phyloP scores from a whole-genome alignment of 2,888 invertebrate genomes.

The Lasioglossum oenotherae region DNA sequence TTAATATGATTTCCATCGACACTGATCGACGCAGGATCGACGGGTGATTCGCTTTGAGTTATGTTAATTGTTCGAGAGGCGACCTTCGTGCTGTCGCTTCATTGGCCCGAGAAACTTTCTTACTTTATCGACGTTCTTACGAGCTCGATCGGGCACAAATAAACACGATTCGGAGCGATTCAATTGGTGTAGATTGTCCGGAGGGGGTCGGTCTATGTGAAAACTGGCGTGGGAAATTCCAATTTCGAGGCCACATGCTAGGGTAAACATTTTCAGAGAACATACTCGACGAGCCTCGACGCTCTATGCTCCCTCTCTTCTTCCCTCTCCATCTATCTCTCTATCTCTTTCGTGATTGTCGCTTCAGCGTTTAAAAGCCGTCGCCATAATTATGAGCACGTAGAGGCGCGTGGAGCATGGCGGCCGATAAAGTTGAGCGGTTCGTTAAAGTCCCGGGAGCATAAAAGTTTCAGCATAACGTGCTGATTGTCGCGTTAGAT shows the following conservation, averaged over 20 bases:
- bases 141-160: neutral
- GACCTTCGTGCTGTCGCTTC: slow-evolving; percentile 17
- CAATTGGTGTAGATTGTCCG: neutral
- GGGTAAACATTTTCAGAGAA: neutral
- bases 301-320: neutral
- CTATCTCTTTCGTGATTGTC: neutral
- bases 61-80: slow-evolving; percentile 44
- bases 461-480: slow-evolving; percentile 41
- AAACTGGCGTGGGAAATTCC: neutral
- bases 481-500: slow-evolving; percentile 49
- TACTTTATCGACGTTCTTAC: neutral
- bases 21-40: slow-evolving; percentile 45
- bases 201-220: neutral
- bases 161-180: neutral
- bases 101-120: neutral
- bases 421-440: slow-evolving; percentile 5
- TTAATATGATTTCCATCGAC: slow-evolving; percentile 54
- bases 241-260: neutral
- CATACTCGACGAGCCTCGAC: no score
- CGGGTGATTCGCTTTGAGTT: slow-evolving; percentile 43
- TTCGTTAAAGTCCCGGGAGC: slow-evolving; percentile 17
- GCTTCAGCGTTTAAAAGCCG: neutral
- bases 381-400: neutral
- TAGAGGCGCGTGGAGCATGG: neutral
- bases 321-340: neutral